Evolutionary conservation across 2,797 vertebrate species (phyloP).

Genomic region (Vireo griseus): DNA sequence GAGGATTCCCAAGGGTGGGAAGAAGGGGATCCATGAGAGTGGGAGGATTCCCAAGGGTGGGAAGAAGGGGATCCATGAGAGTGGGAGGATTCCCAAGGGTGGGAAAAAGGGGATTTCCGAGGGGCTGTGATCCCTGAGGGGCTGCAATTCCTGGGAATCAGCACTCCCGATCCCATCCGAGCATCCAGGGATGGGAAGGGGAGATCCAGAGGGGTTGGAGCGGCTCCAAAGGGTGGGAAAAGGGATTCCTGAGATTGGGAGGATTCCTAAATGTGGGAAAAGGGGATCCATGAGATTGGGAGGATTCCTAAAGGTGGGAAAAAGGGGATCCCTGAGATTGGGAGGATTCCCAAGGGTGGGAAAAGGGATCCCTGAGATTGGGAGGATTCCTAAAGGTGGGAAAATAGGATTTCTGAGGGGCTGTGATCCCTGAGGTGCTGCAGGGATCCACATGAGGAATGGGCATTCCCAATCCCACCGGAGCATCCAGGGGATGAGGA

Average conservation of each 20-base stretch:
- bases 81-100: not conserved
- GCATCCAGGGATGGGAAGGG: not conserved
- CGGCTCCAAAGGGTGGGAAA: not conserved
- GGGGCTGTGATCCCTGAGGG: not conserved
- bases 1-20: not conserved
- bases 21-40: not conserved
- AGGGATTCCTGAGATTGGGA: not conserved
- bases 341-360: not conserved
- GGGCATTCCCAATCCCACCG: not conserved
- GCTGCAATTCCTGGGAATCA: not conserved
- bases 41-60: not conserved
- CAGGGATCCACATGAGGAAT: no score
- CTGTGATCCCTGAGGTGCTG: not conserved
- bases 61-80: not conserved
- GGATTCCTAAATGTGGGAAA: not conserved
- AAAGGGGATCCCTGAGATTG: not conserved
- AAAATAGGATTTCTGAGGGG: no score
- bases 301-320: not conserved
- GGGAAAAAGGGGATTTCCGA: not conserved
- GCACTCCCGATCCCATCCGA: not conserved
- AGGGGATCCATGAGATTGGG: not conserved
- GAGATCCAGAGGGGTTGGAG: no score
- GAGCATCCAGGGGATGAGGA: not conserved
- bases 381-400: not conserved
- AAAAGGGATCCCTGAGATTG: not conserved